Evolutionary conservation across 1,140 invertebrate genomes (phyloP), one percentile per base, ranked within the genome.

Genomic region (Halyomorpha halys): DNA sequence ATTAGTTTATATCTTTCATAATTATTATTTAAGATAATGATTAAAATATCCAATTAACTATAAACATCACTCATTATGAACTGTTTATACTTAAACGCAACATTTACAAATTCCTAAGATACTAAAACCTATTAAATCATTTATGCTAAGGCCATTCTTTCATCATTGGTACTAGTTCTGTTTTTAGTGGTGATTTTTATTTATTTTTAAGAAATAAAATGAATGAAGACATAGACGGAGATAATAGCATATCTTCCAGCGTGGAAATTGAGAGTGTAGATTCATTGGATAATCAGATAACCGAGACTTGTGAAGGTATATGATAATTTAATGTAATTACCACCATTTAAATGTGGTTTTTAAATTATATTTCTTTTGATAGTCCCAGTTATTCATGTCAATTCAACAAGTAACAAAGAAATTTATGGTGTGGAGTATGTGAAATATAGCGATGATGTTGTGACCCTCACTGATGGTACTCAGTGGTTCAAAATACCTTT

Each of bases 401-500:
- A 15, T 16, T 23, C 53, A 27, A n/a, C 18, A 23, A 23, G 14
- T 23, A 56, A 3, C 11, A 56, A 56, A 15, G 47, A 49, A 16
- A 11, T 11, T 6, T 56, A 21, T 23, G 18, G 18, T 56, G 53
- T 56, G 4, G 19, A 56, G 15, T 56, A 56, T 56, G 23, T 56
- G 15, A 44, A 45, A 11, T 45, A 44, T 16, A 61, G 25, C n/a
- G 60, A 45, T 61, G 39, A 23, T 21, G 14, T 61, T 19, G 16
- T 63, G 15, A 21, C 62, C 21, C 44, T 63, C 2, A 30, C 45
- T 3, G 47, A 63, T 63, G 62, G 62, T 51, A n/a, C 25, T n/a
- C 62, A 53, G 18, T 63, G 62, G 62, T 49, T 49, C 14, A 47
- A 62, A 47, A 63, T 63, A 27, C 21, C 45, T 14, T n/a, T 63